These are phyloP conservation scores for Cryptotermes secundus DNA, from an alignment of 1,140 invertebrate species.

Conservation along the genomic window DNA sequence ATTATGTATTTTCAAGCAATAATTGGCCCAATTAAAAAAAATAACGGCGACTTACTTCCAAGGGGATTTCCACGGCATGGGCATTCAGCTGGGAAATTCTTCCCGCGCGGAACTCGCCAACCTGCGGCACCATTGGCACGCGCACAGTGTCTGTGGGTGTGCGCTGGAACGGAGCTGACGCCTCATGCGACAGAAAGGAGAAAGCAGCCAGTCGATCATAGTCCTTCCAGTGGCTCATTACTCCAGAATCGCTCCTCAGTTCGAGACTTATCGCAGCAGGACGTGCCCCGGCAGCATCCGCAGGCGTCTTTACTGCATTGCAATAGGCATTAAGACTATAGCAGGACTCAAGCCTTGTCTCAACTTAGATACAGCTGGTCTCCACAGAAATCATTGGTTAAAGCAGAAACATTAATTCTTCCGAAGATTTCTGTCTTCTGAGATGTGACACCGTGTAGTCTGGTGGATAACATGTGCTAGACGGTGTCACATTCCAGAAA, in stretches of 20 bases:
- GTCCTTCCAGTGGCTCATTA: constrained; percentile 46
- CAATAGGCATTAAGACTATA: not conserved
- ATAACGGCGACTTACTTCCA: constrained; percentile 39
- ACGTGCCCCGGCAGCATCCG: not conserved
- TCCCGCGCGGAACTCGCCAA: constrained; percentile 41
- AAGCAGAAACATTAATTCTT: too few relatives aligned
- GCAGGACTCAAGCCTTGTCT: not conserved
- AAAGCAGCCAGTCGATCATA: constrained; percentile 43
- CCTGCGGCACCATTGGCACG: constrained; percentile 45
- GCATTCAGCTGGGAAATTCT: constrained; percentile 37
- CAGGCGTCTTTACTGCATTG: not conserved
- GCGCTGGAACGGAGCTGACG: constrained; percentile 39
- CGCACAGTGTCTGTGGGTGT: constrained; percentile 35
- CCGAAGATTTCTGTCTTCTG: too few relatives aligned
- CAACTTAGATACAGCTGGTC: too few relatives aligned
- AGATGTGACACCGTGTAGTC: too few relatives aligned
- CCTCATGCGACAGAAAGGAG: constrained; percentile 42
- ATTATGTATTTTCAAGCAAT: too few relatives aligned
- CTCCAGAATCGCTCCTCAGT: constrained; percentile 42
- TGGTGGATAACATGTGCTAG: too few relatives aligned
- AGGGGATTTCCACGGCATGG: constrained; percentile 40
- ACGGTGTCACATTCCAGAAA: too few relatives aligned
- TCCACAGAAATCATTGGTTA: too few relatives aligned
- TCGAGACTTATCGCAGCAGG: constrained; percentile 37
- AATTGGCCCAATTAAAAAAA: too few relatives aligned